These are phyloP conservation scores for Choloepus didactylus DNA, from an alignment of 2,797 vertebrate species.

Conservation along the genomic window DNA sequence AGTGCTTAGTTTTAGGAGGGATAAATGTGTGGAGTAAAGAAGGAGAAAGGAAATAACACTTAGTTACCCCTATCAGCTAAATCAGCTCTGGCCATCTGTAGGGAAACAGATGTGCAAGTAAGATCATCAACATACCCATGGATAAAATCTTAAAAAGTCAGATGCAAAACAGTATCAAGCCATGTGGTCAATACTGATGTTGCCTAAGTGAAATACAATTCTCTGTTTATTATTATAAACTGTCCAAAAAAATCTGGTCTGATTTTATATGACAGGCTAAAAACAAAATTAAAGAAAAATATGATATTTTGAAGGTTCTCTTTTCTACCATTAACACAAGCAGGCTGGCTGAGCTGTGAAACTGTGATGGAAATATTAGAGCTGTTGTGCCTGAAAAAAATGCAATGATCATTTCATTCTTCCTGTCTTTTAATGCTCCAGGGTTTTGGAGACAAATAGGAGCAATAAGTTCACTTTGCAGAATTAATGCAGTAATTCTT, in stretches of 20 bases:
- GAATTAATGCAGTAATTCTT: slow-evolving; percentile 99
- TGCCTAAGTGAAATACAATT: slow-evolving; percentile 83
- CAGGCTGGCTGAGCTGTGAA: slow-evolving; percentile 87
- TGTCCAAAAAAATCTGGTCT: slow-evolving; percentile 80
- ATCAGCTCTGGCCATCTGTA: neutral
- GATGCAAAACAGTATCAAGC: slow-evolving; percentile 80
- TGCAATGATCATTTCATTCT: slow-evolving; percentile 95
- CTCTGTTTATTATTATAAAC: slow-evolving; percentile 86
- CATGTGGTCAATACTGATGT: slow-evolving; percentile 76
- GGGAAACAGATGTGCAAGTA: neutral
- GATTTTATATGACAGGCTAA: slow-evolving; percentile 85
- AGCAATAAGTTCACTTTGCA: slow-evolving; percentile 99
- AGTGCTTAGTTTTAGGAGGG: neutral
- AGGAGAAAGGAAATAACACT: neutral
- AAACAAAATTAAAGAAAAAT: slow-evolving; percentile 87
- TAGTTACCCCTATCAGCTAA: neutral
- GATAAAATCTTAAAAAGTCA: slow-evolving; percentile 64
- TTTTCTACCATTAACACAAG: slow-evolving; percentile 81
- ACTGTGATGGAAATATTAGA: slow-evolving; percentile 95
- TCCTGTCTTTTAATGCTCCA: slow-evolving; percentile 96
- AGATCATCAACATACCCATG: neutral
- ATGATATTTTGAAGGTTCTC: slow-evolving; percentile 84
- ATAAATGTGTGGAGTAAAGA: neutral
- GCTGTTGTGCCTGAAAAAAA: slow-evolving; percentile 93
- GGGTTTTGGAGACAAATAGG: slow-evolving; percentile 97